phyloP scores from a whole-genome alignment of 2,797 vertebrate species.

The Crypturellus tataupa region DNA sequence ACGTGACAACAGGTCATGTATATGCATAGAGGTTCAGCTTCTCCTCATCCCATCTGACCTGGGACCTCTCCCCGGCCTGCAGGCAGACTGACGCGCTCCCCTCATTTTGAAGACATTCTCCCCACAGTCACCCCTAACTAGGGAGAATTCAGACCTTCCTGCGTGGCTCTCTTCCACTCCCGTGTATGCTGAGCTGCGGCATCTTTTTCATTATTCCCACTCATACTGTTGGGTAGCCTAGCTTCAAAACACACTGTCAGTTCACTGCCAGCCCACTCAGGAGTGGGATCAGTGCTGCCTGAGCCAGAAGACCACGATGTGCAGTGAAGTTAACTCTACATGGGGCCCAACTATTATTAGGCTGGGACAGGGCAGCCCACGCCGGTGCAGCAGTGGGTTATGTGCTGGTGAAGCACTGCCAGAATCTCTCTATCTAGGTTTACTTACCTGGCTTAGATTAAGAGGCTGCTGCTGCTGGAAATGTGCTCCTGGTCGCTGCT shows the following conservation, averaged over 20 bases:
- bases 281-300: not conserved
- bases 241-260: rapidly evolving
- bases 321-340: not conserved
- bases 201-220: not conserved
- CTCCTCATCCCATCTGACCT: not conserved
- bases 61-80: not conserved
- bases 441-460: slow-evolving; percentile 97
- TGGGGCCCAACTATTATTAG: not conserved
- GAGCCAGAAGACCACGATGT: not conserved
- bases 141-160: not conserved
- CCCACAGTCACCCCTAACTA: not conserved
- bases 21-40: not conserved
- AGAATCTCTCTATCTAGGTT: not conserved
- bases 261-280: not conserved
- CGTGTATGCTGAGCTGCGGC: not conserved
- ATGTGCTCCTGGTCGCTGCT: slow-evolving; percentile 92
- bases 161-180: not conserved
- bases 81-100: not conserved
- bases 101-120: not conserved
- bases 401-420: not conserved
- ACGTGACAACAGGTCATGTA: not conserved
- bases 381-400: not conserved
- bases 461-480: slow-evolving; percentile 99
- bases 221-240: not conserved
- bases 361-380: not conserved